Percentiles rank a stretch among this genome's conserved stretches.
These are phyloP conservation scores for Hydra vulgaris DNA, from an alignment of 30 jellyfish, hydroid and myxozoan genomes.

Conservation along the genomic window DNA sequence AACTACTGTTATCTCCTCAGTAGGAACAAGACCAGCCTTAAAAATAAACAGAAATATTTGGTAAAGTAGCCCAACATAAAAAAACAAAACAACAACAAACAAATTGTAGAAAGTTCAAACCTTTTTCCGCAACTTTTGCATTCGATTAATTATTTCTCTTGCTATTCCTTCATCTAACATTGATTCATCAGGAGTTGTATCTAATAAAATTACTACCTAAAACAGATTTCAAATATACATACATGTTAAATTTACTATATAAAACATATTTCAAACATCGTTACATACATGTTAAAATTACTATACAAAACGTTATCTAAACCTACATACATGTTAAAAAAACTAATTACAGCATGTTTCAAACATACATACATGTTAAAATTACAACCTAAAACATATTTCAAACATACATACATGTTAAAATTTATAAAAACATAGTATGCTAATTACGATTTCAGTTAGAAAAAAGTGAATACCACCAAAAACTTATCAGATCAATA, in stretches of 20 bases:
- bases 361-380: no score
- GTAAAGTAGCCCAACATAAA: not conserved
- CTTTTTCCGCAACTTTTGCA: conserved; percentile 90
- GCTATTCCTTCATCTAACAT: conserved; percentile 90
- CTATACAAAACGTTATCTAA: no score
- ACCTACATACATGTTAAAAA: no score
- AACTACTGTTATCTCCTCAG: conserved; percentile 85
- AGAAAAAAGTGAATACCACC: no score
- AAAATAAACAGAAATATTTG: not conserved
- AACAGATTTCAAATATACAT: not conserved
- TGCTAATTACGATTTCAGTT: no score
- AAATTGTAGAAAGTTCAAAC: conserved; percentile 25
- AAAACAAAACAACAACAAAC: not conserved
- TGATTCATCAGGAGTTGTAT: conserved; percentile 79
- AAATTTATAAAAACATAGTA: no score
- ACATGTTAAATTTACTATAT: no score
- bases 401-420: no score
- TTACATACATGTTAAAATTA: no score
- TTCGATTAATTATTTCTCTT: conserved; percentile 92
- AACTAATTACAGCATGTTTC: no score
- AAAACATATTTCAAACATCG: not conserved
- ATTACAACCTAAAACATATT: no score
- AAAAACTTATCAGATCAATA: no score
- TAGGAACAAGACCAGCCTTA: conserved; percentile 91
- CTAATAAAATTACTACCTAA: conserved; percentile 76